phyloP scores from a whole-genome alignment of 2,888 invertebrate species.

The Charanyca ferruginea region DNA sequence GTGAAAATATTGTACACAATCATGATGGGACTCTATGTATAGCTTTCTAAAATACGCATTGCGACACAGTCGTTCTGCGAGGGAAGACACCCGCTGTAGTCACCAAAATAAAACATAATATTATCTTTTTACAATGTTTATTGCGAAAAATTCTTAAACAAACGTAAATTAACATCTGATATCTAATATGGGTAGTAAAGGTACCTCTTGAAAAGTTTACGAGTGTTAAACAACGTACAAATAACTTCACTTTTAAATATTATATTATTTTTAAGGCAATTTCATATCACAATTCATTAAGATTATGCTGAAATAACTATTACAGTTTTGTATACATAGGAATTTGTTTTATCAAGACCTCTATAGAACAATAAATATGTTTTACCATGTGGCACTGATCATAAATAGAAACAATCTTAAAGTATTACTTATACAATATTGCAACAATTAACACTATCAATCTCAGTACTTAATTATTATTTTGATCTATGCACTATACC shows the following conservation, averaged over 20 bases:
- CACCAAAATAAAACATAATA: slow-evolving; percentile 48
- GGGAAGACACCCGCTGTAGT: background rate
- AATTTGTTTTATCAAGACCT: slow-evolving; percentile 61
- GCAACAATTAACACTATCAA: slow-evolving; percentile 81
- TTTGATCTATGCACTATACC: slow-evolving; percentile 70
- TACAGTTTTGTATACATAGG: slow-evolving; percentile 60
- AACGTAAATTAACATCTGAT: slow-evolving; percentile 79
- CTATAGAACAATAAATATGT: slow-evolving; percentile 59
- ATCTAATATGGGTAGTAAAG: slow-evolving; percentile 74
- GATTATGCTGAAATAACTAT: slow-evolving; percentile 61
- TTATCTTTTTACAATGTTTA: slow-evolving; percentile 71
- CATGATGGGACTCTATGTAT: background rate
- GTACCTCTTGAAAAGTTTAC: slow-evolving; percentile 71
- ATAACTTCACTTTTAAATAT: slow-evolving; percentile 57
- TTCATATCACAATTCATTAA: slow-evolving; percentile 82
- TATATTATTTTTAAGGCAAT: slow-evolving; percentile 79
- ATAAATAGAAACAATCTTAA: slow-evolving; percentile 72
- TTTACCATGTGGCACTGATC: slow-evolving; percentile 70
- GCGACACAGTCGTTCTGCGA: slow-evolving; percentile 40
- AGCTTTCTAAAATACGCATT: slow-evolving; percentile 55
- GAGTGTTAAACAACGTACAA: slow-evolving; percentile 41
- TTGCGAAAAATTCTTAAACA: slow-evolving; percentile 76
- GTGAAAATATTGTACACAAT: slow-evolving; percentile 48
- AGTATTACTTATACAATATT: slow-evolving; percentile 74
- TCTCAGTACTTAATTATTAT: slow-evolving; percentile 77